A percentile compares a stretch with the other conserved stretches of the same genome.
These are phyloP conservation scores for Rhaphigaster nebulosa DNA, from an alignment of 2,888 invertebrate species.

Conservation along the genomic window DNA sequence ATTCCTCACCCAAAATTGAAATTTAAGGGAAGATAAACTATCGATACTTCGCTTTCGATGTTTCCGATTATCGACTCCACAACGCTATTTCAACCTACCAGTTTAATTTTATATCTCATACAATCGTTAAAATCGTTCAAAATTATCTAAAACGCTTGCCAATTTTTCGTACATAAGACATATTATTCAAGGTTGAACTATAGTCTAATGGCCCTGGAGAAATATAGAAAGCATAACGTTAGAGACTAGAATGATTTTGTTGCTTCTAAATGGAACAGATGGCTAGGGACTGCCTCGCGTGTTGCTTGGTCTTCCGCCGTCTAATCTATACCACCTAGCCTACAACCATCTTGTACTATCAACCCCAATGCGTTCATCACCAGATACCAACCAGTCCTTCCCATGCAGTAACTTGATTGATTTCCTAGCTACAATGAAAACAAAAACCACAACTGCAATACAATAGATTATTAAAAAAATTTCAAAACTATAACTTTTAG, in stretches of 20 bases:
- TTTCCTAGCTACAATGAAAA: neutral
- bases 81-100: too few species aligned
- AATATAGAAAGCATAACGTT: neutral
- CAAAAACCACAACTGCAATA: too few species aligned
- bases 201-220: neutral
- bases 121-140: too few species aligned
- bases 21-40: too few species aligned
- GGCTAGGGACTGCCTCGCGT: neutral
- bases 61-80: too few species aligned
- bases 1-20: too few species aligned
- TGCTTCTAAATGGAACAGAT: neutral
- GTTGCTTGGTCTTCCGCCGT: neutral
- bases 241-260: neutral
- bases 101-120: too few species aligned
- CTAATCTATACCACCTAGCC: neutral
- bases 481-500: too few species aligned
- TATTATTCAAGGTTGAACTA: neutral
- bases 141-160: neutral
- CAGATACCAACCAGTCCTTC: neutral
- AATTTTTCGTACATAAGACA: neutral
- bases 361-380: neutral
- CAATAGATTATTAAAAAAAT: too few species aligned
- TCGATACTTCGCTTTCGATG: too few species aligned
- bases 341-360: neutral
- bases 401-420: neutral